Conservation (phyloP, 2,888 invertebrate species). For the Netelia inedita region DNA sequence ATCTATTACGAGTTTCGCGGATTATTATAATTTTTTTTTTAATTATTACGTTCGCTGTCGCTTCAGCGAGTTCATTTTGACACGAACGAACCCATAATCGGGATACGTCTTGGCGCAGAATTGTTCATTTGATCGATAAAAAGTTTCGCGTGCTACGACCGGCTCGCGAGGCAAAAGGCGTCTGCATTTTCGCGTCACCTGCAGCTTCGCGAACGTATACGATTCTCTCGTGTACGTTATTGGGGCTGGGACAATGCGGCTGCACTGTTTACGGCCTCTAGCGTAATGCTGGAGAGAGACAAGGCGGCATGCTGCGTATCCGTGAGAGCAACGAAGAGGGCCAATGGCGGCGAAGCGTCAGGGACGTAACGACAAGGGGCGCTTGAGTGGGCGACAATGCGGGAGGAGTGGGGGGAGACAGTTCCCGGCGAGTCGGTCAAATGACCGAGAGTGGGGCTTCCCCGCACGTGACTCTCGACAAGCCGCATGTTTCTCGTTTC, state of each 20-base stretch:
- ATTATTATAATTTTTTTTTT: neutral
- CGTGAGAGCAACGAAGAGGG: constrained; percentile 22
- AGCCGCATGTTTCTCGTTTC: constrained; percentile 62
- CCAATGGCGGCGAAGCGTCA: constrained; percentile 19
- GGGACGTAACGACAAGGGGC: constrained; percentile 37
- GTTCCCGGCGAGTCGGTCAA: constrained; percentile 69
- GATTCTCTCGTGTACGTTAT: constrained; percentile 30
- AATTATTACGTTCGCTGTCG: neutral
- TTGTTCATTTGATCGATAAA: constrained; percentile 71
- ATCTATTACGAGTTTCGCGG: neutral
- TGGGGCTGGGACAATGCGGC: constrained; percentile 43
- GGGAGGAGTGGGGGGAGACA: neutral
- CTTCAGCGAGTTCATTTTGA: constrained; percentile 45
- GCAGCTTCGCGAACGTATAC: constrained; percentile 27
- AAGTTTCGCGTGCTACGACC: constrained; percentile 56
- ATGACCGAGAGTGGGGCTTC: constrained; percentile 66
- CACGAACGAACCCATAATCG: constrained; percentile 42
- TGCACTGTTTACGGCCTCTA: constrained; percentile 69
- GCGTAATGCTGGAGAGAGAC: constrained; percentile 66
- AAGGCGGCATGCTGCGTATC: constrained; percentile 67
- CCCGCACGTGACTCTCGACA: constrained; percentile 75
- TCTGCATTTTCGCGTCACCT: constrained; percentile 63
- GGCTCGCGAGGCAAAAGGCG: constrained; percentile 50
- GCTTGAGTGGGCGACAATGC: constrained; percentile 9
- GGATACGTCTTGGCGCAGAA: constrained; percentile 8